Evolutionary conservation across 1,140 invertebrate species (phyloP).

Genomic region (Chrysomallon squamiferum): DNA sequence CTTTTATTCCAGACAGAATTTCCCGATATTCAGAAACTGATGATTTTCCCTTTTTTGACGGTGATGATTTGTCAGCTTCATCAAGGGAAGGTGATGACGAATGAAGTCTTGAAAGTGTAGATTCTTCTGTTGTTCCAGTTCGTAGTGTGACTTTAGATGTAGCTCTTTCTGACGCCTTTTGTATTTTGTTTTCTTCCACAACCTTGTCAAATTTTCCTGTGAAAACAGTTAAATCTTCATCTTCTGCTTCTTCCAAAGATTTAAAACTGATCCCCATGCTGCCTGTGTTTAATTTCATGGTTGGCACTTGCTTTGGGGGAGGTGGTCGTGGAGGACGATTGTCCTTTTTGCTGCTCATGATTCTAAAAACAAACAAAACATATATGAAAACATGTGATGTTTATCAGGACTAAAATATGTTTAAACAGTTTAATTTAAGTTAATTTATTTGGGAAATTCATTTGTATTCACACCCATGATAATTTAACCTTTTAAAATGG

Average conservation of each 20-base stretch:
- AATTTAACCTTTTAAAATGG: too few relatives aligned
- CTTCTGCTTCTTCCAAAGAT: slow-evolving; percentile 47
- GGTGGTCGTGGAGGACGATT: slow-evolving; percentile 28
- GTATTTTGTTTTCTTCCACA: slow-evolving; percentile 10
- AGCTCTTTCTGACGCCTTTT: background rate
- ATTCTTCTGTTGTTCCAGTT: slow-evolving; percentile 2
- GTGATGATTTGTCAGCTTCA: slow-evolving; percentile 17
- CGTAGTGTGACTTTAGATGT: background rate
- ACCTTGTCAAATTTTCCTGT: slow-evolving; percentile 37
- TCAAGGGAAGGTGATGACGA: slow-evolving; percentile 16
- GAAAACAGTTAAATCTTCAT: slow-evolving; percentile 45
- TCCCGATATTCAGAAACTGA: slow-evolving; percentile 29
- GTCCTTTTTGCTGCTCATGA: slow-evolving; percentile 37
- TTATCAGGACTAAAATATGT: too few relatives aligned
- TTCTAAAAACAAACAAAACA: slow-evolving; percentile 2
- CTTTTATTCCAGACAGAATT: slow-evolving; percentile 32
- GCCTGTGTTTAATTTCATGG: background rate
- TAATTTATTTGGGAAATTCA: too few relatives aligned
- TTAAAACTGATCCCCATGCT: slow-evolving; percentile 49
- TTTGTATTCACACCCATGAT: too few relatives aligned
- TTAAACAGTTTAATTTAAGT: too few relatives aligned
- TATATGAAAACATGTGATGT: too few relatives aligned
- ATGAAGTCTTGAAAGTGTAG: slow-evolving; percentile 8
- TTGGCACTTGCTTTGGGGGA: slow-evolving; percentile 23
- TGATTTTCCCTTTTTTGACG: slow-evolving; percentile 26